Evolutionary conservation across 2,888 invertebrate species (phyloP), one percentile per base, ranked within the genome.

Genomic region (Ommatoiulus sabulosus): DNA sequence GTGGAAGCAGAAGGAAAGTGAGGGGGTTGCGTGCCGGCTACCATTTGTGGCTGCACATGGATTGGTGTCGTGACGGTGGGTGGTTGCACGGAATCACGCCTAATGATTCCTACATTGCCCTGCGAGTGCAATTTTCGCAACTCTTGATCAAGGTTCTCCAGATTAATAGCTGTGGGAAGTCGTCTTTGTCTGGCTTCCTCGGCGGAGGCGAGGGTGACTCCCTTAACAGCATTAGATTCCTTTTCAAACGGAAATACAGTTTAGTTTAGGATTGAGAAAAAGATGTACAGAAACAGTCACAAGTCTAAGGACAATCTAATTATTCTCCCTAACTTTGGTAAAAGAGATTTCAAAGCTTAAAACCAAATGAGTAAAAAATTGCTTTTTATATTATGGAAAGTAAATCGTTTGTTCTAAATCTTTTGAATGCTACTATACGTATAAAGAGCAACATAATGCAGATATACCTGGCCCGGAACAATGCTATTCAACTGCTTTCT

Each of bases 91-190:
- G 44, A 57, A 84, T 48, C 88, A 52, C 87, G 86, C 86, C 87
- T 88, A n/a, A 88, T 84, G 48, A 52, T 46, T 20, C 84, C 87
- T n/a, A 90, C 87, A n/a, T 88, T 84, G 84, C 88, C 89, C 46
- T 90, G 90, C 3, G 90, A 90, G 87, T 90, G 90, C 44, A 90
- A 80, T 63, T 90, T 90, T 48, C 89, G 46, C 20, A 90, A 86
- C 63, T 90, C 90, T 72, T 90, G 90, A 86, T 90, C 89, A 3
- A 90, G 84, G 48, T 89, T 90, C 87, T 90, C 90, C 72, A 90
- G 86, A 63, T 89, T 89, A 35, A 87, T 88, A 35, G 90, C 90
- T 15, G 90, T 86, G 80, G 87, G 24, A 85, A 88, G 48, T 89
- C 88, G 84, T 57, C 89, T 57, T 44, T 57, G 63, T 80, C 57